A percentile compares a stretch with the other conserved stretches of the same genome.
Evolutionary conservation across 2,113 vertebrate species (phyloP).

Genomic region (cattle (Bos taurus)): ARS-UCD2.0 NC_037329.1:72152501-72153000

Average conservation of each 20-base stretch:
- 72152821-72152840: background rate
- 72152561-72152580: background rate
- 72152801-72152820: background rate
- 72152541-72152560: background rate
- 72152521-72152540: background rate
- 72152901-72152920: background rate
- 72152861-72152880: background rate
- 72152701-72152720: background rate
- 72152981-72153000: background rate
- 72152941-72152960: background rate
- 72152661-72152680: too few relatives aligned
- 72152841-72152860: accelerated
- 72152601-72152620: background rate
- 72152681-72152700: background rate
- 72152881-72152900: background rate
- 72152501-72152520: background rate
- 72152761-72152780: accelerated
- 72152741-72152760: too few relatives aligned
- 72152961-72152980: accelerated
- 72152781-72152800: background rate
- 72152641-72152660: background rate
- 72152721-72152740: background rate
- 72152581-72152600: too few relatives aligned
- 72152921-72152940: background rate
- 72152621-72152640: too few relatives aligned